Evolutionary conservation across 2,113 vertebrate genomes (phyloP).

Genomic region (Emydura subglobosa): DNA sequence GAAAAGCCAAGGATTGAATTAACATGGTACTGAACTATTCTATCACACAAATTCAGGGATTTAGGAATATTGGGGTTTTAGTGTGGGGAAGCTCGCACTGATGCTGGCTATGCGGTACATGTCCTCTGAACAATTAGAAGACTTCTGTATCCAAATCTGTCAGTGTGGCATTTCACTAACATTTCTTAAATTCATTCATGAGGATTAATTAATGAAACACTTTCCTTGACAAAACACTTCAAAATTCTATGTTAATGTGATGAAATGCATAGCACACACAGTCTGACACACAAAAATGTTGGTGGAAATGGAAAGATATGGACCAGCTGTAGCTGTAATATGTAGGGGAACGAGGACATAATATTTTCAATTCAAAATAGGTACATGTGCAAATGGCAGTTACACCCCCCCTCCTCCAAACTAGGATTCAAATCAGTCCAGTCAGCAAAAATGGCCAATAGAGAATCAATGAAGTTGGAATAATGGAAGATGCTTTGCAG

Average conservation of each 20-base stretch:
- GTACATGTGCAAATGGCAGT: background rate
- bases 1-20: background rate
- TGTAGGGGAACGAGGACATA: background rate
- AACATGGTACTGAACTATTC: background rate
- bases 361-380: background rate
- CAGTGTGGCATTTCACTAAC: background rate
- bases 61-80: background rate
- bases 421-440: conserved; percentile 7
- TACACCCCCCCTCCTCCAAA: background rate
- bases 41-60: background rate
- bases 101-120: background rate
- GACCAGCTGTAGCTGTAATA: background rate
- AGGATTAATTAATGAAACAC: background rate
- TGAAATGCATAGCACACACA: background rate
- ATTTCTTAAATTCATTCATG: background rate
- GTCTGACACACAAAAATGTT: background rate
- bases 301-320: background rate
- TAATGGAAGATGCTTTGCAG: background rate
- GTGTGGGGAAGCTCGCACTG: background rate
- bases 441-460: conserved; percentile 14
- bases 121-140: background rate
- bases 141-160: background rate
- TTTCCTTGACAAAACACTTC: background rate
- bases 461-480: conserved; percentile 22
- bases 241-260: background rate